Conservation (phyloP, 2,797 vertebrate genomes). For the Morus bassanus region DNA sequence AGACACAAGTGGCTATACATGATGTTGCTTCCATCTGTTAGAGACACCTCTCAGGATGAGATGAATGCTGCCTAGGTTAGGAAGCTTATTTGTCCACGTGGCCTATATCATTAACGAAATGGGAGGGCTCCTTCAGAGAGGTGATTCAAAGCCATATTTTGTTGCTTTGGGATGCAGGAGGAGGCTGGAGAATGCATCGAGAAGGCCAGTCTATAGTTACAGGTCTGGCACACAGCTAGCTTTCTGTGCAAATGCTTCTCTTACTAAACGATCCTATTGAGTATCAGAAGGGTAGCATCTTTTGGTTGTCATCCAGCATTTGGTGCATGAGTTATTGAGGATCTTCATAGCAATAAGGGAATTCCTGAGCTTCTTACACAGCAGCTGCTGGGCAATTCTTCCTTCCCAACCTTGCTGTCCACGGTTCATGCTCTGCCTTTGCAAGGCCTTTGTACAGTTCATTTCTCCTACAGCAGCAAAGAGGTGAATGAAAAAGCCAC, state of each 20-base stretch:
- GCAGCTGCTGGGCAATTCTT: neutral
- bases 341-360: neutral
- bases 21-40: neutral
- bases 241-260: neutral
- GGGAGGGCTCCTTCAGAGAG: neutral
- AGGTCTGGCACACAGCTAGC: neutral
- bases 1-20: neutral
- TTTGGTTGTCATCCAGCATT: neutral
- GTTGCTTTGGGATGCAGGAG: neutral
- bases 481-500: neutral
- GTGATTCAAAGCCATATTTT: neutral
- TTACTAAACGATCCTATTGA: neutral
- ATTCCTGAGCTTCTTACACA: neutral
- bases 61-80: neutral
- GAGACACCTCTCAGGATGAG: neutral
- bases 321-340: neutral
- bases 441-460: neutral
- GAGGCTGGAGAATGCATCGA: neutral
- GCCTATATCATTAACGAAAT: neutral
- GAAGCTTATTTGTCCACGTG: neutral
- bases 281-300: neutral
- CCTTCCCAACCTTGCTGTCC: neutral
- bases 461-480: neutral
- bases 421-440: neutral
- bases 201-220: neutral